phyloP scores from a whole-genome alignment of 2,113 vertebrate species.

The Alces alces region DNA sequence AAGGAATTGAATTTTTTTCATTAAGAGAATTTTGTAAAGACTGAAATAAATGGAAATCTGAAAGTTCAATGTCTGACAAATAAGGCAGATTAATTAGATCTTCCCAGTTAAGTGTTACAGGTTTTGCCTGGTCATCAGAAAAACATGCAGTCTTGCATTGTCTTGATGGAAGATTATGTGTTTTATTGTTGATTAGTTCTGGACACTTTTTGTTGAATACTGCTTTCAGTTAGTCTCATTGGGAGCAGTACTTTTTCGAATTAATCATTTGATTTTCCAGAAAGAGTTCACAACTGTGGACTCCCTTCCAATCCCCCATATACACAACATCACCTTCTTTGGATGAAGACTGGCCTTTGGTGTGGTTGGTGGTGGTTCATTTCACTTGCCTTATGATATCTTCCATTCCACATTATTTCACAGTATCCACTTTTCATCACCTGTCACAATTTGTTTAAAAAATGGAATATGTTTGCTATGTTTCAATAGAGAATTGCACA shows the following conservation, averaged over 20 bases:
- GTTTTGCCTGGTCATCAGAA: not conserved
- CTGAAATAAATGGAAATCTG: not conserved
- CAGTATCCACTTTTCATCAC: not conserved
- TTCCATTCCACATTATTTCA: not conserved
- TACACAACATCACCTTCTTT: not conserved
- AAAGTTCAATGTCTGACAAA: not conserved
- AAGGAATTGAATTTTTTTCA: not conserved
- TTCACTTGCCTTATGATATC: not conserved
- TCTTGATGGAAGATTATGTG: not conserved
- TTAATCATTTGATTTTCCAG: not conserved
- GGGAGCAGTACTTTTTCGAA: not conserved
- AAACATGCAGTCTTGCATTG: not conserved
- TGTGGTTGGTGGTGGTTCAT: not conserved
- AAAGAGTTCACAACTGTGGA: not conserved
- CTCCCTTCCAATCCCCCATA: not conserved
- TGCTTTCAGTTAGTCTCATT: not conserved
- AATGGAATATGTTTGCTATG: not conserved
- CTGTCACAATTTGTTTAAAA: not conserved
- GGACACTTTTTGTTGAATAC: not conserved
- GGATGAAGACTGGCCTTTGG: not conserved
- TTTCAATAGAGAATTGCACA: not conserved
- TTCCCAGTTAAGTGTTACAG: not conserved
- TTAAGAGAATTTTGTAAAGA: not conserved
- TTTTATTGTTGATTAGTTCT: not conserved
- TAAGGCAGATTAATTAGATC: not conserved